Evolutionary conservation across 2,888 invertebrate genomes (phyloP), one percentile per base, ranked within the genome.

Genomic region (Drosophila maculinotata): DNA sequence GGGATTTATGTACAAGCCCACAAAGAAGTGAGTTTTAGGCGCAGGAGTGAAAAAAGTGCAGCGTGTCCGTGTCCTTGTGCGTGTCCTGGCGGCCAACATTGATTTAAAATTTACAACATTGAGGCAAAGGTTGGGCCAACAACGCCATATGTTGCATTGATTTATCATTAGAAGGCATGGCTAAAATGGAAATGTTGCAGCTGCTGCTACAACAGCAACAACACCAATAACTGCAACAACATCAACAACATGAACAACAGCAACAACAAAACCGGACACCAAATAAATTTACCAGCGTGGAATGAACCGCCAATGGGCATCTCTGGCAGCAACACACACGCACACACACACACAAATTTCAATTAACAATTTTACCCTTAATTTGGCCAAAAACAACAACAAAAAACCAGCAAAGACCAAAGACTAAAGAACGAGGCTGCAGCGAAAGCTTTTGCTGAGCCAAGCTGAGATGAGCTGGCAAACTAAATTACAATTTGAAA

Each of bases 51-150:
- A 58, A 41, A 52, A 53, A 51, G 38, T 41, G 57, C 70, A 39
- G 33, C 20, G 20, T 20, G 4, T 45, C 60, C 57, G 31, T 57
- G 60, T 44, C 52, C 17, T 20, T 20, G 20, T 20, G 20, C 12
- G 33, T 54, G 52, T 51, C 39, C 67, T 45, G 58, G 52, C 51
- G 54, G 58, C 51, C 59, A 20, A 80, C 86, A 86, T 86, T 89
- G 89, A 89, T 88, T 89, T 88, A 75, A 86, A 89, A 89, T 89
- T 89, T 89, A 89, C 88, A 79, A 69, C 84, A 64, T 59, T 72
- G 73, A 67, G 83, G 45, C 85, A 80, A 88, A 83, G 88, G 89
- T 88, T 84, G 83, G 67, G 45, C 72, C 66, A 73, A 75, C 81
- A 70, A 74, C 64, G 76, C 81, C 88, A 89, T 89, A 89, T 87